phyloP scores from a whole-genome alignment of 2,113 vertebrate genomes.

The Acrocephalus arundinaceus region DNA sequence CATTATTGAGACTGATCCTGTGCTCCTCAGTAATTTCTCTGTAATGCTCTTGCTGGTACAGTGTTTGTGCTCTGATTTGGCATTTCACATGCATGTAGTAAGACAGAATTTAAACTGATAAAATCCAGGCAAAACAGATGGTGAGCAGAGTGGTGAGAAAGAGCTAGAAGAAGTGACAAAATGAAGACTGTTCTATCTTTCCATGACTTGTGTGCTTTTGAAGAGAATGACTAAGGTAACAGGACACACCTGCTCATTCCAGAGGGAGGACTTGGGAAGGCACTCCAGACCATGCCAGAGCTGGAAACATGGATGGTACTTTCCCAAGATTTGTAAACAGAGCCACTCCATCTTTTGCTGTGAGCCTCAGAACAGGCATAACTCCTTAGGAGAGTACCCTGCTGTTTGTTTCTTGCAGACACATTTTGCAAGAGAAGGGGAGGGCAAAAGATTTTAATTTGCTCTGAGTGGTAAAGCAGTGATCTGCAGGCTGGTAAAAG shows the following conservation, averaged over 20 bases:
- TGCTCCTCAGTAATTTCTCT: background rate
- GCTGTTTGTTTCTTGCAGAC: background rate
- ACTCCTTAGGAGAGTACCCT: background rate
- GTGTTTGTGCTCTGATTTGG: background rate
- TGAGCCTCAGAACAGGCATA: accelerated
- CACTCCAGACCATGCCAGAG: background rate
- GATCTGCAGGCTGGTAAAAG: background rate
- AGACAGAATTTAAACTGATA: background rate
- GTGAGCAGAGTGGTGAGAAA: background rate
- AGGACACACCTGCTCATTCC: background rate
- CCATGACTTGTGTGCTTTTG: background rate
- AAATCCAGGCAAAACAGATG: background rate
- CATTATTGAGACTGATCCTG: background rate
- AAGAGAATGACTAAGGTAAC: background rate
- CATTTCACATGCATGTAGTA: background rate
- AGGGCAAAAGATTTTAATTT: background rate
- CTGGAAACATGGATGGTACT: background rate
- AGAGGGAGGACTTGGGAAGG: background rate
- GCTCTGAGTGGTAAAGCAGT: background rate
- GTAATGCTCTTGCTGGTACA: background rate
- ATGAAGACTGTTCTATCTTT: background rate
- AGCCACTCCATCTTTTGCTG: background rate
- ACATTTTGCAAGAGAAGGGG: background rate
- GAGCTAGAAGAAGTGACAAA: background rate
- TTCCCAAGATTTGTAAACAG: background rate